phyloP scores from a whole-genome alignment of 2,113 vertebrate species.

The Corythoichthys haematopterus region DNA sequence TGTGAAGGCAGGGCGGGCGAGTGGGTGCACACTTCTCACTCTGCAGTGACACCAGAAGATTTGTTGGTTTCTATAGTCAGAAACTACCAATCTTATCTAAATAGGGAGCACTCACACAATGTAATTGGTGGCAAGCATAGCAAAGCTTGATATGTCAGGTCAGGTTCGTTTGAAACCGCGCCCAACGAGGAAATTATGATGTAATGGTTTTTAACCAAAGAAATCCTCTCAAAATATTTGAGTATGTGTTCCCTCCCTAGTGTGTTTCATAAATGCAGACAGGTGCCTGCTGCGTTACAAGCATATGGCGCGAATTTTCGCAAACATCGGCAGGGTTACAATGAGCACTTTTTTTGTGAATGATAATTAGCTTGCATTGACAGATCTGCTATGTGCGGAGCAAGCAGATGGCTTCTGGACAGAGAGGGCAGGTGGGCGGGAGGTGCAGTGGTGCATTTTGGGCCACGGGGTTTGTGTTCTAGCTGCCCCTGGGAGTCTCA shows the following conservation, averaged over 20 bases:
- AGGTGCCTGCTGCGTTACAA: neutral
- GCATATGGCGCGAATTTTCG: constrained; percentile 40
- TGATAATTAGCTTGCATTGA: constrained; percentile 54
- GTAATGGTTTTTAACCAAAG: too few species aligned
- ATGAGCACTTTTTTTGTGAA: constrained; percentile 42
- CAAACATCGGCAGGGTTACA: constrained; percentile 46
- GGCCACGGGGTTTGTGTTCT: constrained; percentile 33
- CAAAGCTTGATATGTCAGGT: constrained; percentile 38
- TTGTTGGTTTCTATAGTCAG: constrained; percentile 39
- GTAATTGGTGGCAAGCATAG: constrained; percentile 17
- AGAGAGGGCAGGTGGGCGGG: constrained; percentile 21
- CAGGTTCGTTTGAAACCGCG: constrained; percentile 46
- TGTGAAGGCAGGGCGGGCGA: constrained; percentile 59
- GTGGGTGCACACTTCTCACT: constrained; percentile 53
- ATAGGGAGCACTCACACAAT: neutral
- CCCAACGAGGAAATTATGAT: neutral
- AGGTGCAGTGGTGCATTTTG: constrained; percentile 2
- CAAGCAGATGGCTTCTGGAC: constrained; percentile 57
- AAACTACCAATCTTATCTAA: constrained; percentile 46
- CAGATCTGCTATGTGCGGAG: constrained; percentile 55
- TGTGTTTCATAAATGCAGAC: neutral
- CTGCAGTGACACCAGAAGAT: constrained; percentile 39
- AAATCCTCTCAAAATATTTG: too few species aligned
- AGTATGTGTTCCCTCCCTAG: too few species aligned
- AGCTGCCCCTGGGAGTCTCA: constrained; percentile 35